These are phyloP conservation scores for Drosophila paulistorum DNA, from an alignment of 1,140 invertebrate species.

Conservation along the genomic window DNA sequence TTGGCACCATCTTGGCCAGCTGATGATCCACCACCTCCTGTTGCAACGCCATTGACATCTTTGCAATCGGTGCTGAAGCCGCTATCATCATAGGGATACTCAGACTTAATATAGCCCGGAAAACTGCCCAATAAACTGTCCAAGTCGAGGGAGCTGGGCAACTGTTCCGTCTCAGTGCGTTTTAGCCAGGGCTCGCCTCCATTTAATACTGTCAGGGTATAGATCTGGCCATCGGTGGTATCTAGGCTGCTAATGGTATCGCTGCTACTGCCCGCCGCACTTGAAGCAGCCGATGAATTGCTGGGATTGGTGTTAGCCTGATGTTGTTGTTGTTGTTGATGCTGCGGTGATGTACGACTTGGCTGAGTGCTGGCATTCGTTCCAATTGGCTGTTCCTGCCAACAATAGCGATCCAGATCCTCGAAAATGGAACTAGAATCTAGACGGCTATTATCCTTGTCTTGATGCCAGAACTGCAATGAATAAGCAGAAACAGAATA, in stretches of 20 bases:
- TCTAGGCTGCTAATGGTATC: conserved; percentile 76
- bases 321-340: conserved; percentile 78
- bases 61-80: conserved; percentile 87
- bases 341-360: conserved; percentile 61
- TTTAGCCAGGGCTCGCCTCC: conserved; percentile 84
- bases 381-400: conserved; percentile 86
- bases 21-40: conserved; percentile 34
- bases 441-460: conserved; percentile 87
- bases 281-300: conserved; percentile 60
- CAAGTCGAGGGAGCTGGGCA: conserved; percentile 86
- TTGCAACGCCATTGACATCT: conserved; percentile 81
- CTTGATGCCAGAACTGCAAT: conserved; percentile 87
- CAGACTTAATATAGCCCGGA: conserved; percentile 85
- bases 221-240: conserved; percentile 85
- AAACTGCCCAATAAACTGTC: conserved; percentile 87
- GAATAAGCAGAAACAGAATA: not conserved
- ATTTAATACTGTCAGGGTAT: conserved; percentile 87
- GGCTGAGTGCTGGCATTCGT: conserved; percentile 72
- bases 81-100: conserved; percentile 88
- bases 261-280: conserved; percentile 64
- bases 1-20: conserved; percentile 12
- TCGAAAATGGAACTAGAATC: conserved; percentile 88
- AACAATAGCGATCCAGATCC: conserved; percentile 91
- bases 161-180: conserved; percentile 84
- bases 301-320: conserved; percentile 63